Evolutionary conservation across 2,888 invertebrate species (phyloP).

Genomic region (Timema cristinae): DNA sequence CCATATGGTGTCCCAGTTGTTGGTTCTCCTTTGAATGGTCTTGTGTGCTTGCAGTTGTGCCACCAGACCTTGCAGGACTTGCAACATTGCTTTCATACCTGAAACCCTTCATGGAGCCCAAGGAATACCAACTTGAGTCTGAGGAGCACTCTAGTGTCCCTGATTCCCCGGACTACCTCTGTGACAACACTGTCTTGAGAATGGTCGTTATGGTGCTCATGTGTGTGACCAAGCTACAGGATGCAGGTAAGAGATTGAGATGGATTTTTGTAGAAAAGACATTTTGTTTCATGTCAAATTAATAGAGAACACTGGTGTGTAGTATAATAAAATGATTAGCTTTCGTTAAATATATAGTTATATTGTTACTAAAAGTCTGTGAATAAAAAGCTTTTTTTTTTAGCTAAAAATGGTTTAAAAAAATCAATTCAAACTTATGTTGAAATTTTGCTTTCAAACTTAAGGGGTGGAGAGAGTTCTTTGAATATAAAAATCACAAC

Average conservation of each 20-base stretch:
- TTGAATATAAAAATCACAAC: too few relatives aligned
- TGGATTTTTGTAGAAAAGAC: too few relatives aligned
- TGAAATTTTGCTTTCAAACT: too few relatives aligned
- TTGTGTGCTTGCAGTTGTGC: constrained; percentile 47
- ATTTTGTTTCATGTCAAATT: too few relatives aligned
- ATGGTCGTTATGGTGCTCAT: constrained; percentile 77
- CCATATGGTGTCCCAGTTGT: neutral
- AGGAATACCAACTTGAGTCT: constrained; percentile 37
- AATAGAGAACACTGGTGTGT: too few relatives aligned
- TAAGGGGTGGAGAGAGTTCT: too few relatives aligned
- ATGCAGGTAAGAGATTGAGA: constrained; percentile 41
- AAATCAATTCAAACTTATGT: too few relatives aligned
- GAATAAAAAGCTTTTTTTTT: too few relatives aligned
- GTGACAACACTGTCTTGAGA: constrained; percentile 72
- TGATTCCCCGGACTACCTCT: constrained; percentile 56
- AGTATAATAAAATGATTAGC: too few relatives aligned
- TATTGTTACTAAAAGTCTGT: too few relatives aligned
- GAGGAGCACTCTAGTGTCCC: constrained; percentile 48
- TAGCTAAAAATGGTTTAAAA: too few relatives aligned
- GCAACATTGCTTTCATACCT: constrained; percentile 63
- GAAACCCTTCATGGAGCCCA: constrained; percentile 37
- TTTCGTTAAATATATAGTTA: too few relatives aligned
- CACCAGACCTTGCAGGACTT: constrained; percentile 67
- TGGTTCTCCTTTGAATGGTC: neutral
- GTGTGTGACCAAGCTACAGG: constrained; percentile 71